Base-by-base conservation (phyloP, 2,888 invertebrate genomes). In the Ptycholaimellus sp. region DNA sequence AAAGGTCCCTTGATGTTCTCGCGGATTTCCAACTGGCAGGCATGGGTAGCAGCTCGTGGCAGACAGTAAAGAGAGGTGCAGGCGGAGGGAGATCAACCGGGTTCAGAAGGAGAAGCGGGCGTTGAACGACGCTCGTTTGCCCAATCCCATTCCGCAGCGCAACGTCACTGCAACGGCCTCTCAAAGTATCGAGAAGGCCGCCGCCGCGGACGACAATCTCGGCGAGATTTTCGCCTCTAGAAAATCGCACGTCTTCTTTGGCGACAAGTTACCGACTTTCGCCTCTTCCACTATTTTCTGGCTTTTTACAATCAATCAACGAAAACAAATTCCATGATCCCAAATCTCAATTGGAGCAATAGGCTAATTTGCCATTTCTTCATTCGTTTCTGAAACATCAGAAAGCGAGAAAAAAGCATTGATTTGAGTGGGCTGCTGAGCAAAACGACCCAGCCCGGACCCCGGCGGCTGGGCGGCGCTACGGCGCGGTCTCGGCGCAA, bases 191-290 rank as follows among this genome's bases (percentile, higher is more conserved):
- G 11, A 33, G 20, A 9, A 4, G 17, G 5, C 4, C 5, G 18
- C 18, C 7, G 14, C 31, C 18, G 31, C 17, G 6, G 73, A 70
- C 28, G 82, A 81, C 57, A 73, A 78, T 49, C 76, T 77, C 30
- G 77, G 79, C 61, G 93, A 96, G n/a, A n/a, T 59, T 82, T 96
- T 54, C 73, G 81, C 58, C 79, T 96, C 64, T 93, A 96, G 61
- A 85, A 90, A 63, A 87, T 96, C 60, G 96, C n/a, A 96, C 64
- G 75, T 96, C 48, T 80, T 93, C 9, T 93, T 82, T 62, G 93
- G 93, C 33, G 87, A 90, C 54, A 76, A 76, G 81, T 80, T 61
- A 58, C 49, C 42, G 5, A 17, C 42, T 29, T 19, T 50, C 32
- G 23, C 38, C 34, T 30, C 5, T 37, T 17, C 23, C 35, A 27